These are phyloP conservation scores for Pygocentrus nattereri DNA, from an alignment of 2,797 vertebrate genomes.

Conservation along the genomic window DNA sequence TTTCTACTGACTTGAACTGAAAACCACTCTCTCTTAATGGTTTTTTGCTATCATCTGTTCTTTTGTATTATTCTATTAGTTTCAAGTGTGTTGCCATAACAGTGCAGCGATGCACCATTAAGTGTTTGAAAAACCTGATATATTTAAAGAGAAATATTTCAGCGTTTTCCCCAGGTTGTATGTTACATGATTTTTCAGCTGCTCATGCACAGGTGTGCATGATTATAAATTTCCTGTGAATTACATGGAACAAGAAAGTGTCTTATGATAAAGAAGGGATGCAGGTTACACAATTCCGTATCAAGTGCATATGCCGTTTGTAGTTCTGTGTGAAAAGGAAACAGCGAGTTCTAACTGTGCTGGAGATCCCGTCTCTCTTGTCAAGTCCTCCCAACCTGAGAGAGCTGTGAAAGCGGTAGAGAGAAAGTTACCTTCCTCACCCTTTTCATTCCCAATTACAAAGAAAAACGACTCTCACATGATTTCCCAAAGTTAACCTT, in stretches of 20 bases:
- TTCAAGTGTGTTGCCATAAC: slow-evolving; percentile 6
- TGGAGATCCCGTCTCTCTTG: slow-evolving; percentile 51
- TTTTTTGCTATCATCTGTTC: slow-evolving; percentile 49
- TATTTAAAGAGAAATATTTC: slow-evolving; percentile 6
- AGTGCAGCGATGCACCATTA: slow-evolving; percentile 31
- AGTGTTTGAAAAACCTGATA: slow-evolving; percentile 8
- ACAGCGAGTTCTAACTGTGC: slow-evolving; percentile 53
- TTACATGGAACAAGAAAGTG: not conserved
- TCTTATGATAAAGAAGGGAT: slow-evolving; percentile 19
- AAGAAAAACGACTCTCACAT: slow-evolving; percentile 71
- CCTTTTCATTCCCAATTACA: slow-evolving; percentile 71
- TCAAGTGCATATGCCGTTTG: slow-evolving; percentile 51
- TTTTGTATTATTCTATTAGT: slow-evolving; percentile 58
- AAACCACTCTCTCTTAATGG: slow-evolving; percentile 59
- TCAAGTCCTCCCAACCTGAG: slow-evolving; percentile 60
- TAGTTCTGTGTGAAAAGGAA: slow-evolving; percentile 40
- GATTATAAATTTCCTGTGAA: slow-evolving; percentile 1
- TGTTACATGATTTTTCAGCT: not conserved
- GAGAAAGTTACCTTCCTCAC: slow-evolving; percentile 71
- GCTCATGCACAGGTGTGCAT: not conserved
- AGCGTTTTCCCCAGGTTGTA: not conserved
- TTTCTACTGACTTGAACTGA: slow-evolving; percentile 59
- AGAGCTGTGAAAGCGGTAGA: slow-evolving; percentile 58
- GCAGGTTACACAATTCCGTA: slow-evolving; percentile 22
- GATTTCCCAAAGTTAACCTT: slow-evolving; percentile 75